phyloP scores from a whole-genome alignment of 2,113 vertebrate genomes.

The Saccopteryx leptura region DNA sequence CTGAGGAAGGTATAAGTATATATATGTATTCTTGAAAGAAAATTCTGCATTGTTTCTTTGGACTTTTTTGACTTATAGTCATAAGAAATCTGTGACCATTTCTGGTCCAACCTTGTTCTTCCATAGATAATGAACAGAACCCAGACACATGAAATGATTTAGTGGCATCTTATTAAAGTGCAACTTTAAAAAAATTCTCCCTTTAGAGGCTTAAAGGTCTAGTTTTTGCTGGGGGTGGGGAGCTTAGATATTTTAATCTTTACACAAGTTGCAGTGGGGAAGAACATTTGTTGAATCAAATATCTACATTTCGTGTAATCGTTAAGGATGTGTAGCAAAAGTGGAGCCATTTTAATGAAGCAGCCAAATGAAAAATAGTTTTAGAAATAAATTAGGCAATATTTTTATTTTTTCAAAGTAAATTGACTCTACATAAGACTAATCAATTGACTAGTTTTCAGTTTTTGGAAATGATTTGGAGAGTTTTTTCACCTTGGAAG shows the following conservation, averaged over 20 bases:
- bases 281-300: constrained; percentile 10
- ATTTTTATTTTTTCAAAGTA: constrained; percentile 57
- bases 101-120: constrained; percentile 56
- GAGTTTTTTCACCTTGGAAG: constrained; percentile 49
- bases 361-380: constrained; percentile 49
- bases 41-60: constrained; percentile 58
- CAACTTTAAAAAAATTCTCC: constrained; percentile 53
- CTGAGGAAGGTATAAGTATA: background rate
- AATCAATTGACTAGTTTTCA: constrained; percentile 13
- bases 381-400: constrained; percentile 26
- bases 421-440: constrained; percentile 21
- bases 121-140: constrained; percentile 47
- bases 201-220: constrained; percentile 48
- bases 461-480: constrained; percentile 54
- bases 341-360: constrained; percentile 35
- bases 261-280: constrained; percentile 17
- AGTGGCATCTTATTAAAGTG: constrained; percentile 64
- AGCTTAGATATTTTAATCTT: constrained; percentile 53
- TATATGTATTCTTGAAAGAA: background rate
- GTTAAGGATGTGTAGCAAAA: constrained; percentile 26
- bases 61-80: constrained; percentile 41
- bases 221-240: background rate
- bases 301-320: constrained; percentile 18
- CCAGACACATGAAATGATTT: constrained; percentile 50
- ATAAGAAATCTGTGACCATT: constrained; percentile 52